Evolutionary conservation across 2,797 vertebrate genomes (phyloP), one percentile per base, ranked within the genome.

Genomic region (Rhinophrynus dorsalis): DNA sequence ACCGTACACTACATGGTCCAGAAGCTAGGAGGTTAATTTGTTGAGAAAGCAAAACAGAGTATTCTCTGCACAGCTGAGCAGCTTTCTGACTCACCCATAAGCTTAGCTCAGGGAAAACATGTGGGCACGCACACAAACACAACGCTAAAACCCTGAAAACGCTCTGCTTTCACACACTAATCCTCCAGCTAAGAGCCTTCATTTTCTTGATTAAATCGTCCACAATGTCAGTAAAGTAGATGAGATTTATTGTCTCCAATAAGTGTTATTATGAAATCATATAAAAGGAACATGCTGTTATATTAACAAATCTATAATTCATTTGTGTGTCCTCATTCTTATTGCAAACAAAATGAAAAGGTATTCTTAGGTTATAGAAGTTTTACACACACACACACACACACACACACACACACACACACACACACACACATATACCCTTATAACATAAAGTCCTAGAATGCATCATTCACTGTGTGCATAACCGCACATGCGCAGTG

Each of bases 191-290:
- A 70, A 73, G 70, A 69, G 65, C 44, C 42, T 66, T 63, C 65
- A 62, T 60, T 68, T 50, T 67, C 56, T 76, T 68, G 60, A 75
- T 78, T 78, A 73, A 76, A 69, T 76, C 55, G 64, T 55, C 42
- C 42, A 32, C 38, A 37, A 54, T 73, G 68, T 73, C 67, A 71
- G 47, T 54, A 59, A 37, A 13, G 10, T 40, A 18, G 44, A 15
- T 15, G 21, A 17, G 15, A 52, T 58, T 63, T 56, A 56, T 66
- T 33, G 9, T 42, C 21, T 20, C 27, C 17, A 8, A 30, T 57
- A 47, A 62, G 23, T 45, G 23, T 51, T 72, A 21, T 52, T 8
- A 52, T 65, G 11, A 58, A 72, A 65, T 51, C 42, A 44, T 51
- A 60, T 66, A 20, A 51, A 57, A 48, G 30, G 40, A 30, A 8